Conservation (phyloP, 35 echinoderm and acorn worm species). For the Patiria miniata region DNA sequence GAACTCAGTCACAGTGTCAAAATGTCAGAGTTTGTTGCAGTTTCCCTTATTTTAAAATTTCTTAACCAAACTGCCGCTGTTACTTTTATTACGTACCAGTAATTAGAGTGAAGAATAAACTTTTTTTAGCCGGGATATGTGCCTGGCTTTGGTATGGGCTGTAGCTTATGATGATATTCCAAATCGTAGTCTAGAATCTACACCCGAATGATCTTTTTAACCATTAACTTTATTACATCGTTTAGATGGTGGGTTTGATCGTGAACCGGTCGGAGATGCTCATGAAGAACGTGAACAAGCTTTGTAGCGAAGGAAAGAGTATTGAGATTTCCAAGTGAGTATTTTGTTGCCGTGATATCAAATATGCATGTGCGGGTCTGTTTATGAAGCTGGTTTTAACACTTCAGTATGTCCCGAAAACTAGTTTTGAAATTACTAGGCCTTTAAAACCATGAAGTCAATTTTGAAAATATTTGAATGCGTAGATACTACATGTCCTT, state of each 20-base stretch:
- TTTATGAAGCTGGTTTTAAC: too few species aligned
- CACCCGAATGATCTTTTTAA: neutral
- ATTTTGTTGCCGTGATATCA: neutral
- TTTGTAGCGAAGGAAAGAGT: neutral
- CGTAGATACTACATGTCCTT: too few species aligned
- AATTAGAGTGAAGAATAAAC: neutral
- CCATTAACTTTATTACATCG: neutral
- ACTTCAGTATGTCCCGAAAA: too few species aligned
- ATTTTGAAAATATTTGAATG: too few species aligned
- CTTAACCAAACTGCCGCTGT: too few species aligned
- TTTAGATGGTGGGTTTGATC: neutral
- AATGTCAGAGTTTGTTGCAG: neutral
- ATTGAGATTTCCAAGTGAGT: slow-evolving; percentile 10
- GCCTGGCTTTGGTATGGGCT: neutral
- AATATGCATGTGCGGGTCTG: neutral
- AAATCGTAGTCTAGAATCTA: too few species aligned
- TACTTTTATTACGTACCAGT: neutral
- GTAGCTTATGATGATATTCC: neutral
- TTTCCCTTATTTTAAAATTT: neutral
- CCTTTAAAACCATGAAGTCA: too few species aligned
- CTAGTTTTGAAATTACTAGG: too few species aligned
- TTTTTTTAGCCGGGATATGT: too few species aligned
- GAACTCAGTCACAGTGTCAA: neutral
- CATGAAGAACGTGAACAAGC: neutral
- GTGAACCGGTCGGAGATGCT: neutral